phyloP scores from a whole-genome alignment of 2,888 invertebrate species.

The Balanococcus diminutus region DNA sequence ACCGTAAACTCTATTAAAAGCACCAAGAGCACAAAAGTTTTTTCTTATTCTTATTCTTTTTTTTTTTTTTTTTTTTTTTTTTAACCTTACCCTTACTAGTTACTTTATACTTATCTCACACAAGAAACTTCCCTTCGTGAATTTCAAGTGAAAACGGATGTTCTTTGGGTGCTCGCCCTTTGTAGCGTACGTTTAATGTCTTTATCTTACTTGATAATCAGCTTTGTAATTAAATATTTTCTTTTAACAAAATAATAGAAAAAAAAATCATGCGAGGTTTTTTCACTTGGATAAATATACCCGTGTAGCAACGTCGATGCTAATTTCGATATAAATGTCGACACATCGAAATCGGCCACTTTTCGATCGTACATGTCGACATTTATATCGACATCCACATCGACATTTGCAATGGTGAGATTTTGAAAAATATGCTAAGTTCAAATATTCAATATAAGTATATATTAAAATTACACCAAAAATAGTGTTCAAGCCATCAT shows the following conservation, averaged over 20 bases:
- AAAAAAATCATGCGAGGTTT: conserved; percentile 1
- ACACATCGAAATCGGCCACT: too few relatives aligned
- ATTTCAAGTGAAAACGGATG: not conserved
- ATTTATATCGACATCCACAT: too few relatives aligned
- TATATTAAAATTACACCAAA: too few relatives aligned
- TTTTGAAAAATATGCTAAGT: too few relatives aligned
- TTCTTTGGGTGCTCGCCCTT: not conserved
- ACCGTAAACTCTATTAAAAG: conserved; percentile 32
- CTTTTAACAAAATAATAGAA: not conserved
- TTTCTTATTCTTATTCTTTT: not conserved
- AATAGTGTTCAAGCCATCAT: too few relatives aligned
- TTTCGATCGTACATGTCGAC: too few relatives aligned
- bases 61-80: not conserved
- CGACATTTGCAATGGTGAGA: too few relatives aligned
- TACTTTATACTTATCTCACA: not conserved
- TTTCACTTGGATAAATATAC: not conserved
- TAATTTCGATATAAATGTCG: too few relatives aligned
- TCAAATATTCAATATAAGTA: too few relatives aligned
- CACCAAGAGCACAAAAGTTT: conserved; percentile 25
- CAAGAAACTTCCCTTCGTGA: not conserved
- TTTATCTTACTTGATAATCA: not conserved
- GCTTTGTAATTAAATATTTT: conserved; percentile 22
- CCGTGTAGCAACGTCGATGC: too few relatives aligned
- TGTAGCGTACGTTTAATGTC: not conserved
- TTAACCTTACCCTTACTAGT: too few relatives aligned